Evolutionary conservation across 2,113 vertebrate genomes (phyloP).

Genomic region (Lophura nycthemera): DNA sequence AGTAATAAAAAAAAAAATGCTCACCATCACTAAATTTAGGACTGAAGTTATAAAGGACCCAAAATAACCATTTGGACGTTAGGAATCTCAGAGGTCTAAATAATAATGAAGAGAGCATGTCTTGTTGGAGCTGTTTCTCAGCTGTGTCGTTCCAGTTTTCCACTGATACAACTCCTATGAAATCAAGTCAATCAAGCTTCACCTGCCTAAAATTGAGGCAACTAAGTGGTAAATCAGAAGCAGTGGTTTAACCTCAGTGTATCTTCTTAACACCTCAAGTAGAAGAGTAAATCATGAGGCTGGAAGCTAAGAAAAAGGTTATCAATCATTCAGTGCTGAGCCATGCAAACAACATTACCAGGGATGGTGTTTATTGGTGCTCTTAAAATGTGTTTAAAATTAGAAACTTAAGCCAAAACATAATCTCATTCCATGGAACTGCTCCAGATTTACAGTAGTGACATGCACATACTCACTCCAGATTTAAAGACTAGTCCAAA

Average conservation of each 20-base stretch:
- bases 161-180: neutral
- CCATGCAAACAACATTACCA: slow-evolving; percentile 10
- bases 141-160: slow-evolving; percentile 40
- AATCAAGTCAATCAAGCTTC: neutral
- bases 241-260: neutral
- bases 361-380: slow-evolving; percentile 23
- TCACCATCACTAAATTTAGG: slow-evolving; percentile 19
- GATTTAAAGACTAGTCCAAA: slow-evolving; percentile 48
- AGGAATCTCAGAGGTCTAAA: slow-evolving; percentile 34
- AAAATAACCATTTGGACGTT: slow-evolving; percentile 23
- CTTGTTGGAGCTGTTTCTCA: neutral
- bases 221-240: slow-evolving; percentile 13
- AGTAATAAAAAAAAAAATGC: neutral
- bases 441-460: slow-evolving; percentile 34
- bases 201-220: slow-evolving; percentile 28
- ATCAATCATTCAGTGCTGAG: neutral
- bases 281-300: neutral
- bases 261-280: neutral
- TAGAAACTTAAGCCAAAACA: slow-evolving; percentile 43
- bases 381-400: slow-evolving; percentile 57
- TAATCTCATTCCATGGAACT: slow-evolving; percentile 32
- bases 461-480: slow-evolving; percentile 1
- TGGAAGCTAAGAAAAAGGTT: slow-evolving; percentile 5
- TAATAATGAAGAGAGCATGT: slow-evolving; percentile 23
- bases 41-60: slow-evolving; percentile 4